Percentiles rank a stretch among this genome's conserved stretches.
Evolutionary conservation across 2,888 invertebrate species (phyloP).

Genomic region (Caenorhabditis virilis): DNA sequence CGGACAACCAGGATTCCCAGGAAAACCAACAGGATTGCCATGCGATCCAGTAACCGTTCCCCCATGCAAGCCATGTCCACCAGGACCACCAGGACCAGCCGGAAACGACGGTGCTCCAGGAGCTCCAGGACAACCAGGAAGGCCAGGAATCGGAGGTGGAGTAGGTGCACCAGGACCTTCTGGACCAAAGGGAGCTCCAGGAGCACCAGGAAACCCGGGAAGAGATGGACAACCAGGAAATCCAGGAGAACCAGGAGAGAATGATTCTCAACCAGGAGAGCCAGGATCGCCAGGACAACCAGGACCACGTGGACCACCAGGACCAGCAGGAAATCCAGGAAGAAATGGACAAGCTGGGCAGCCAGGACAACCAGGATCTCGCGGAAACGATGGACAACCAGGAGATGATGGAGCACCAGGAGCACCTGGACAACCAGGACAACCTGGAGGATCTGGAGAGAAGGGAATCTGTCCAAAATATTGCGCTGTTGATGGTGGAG

Average conservation of each 20-base stretch:
- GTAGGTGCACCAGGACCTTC: slow-evolving; percentile 27
- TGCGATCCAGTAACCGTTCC: slow-evolving; percentile 60
- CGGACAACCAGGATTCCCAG: slow-evolving; percentile 45
- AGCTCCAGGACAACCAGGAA: slow-evolving; percentile 32
- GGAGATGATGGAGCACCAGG: slow-evolving; percentile 34
- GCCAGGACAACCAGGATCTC: slow-evolving; percentile 48
- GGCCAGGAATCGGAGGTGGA: slow-evolving; percentile 33
- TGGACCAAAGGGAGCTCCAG: slow-evolving; percentile 29
- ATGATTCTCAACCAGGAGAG: slow-evolving; percentile 31
- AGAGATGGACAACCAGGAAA: slow-evolving; percentile 31
- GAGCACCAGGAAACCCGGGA: slow-evolving; percentile 36
- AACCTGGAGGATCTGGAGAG: slow-evolving; percentile 45
- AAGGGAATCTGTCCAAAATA: slow-evolving; percentile 44
- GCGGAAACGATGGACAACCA: slow-evolving; percentile 36
- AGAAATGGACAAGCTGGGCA: slow-evolving; percentile 40
- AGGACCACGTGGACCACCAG: slow-evolving; percentile 48
- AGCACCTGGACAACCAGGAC: slow-evolving; percentile 45
- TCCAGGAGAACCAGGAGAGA: slow-evolving; percentile 46
- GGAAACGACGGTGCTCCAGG: slow-evolving; percentile 57
- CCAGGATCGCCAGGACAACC: slow-evolving; percentile 40
- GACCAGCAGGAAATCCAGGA: slow-evolving; percentile 43
- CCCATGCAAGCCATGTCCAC: slow-evolving; percentile 56
- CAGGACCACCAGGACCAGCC: slow-evolving; percentile 43
- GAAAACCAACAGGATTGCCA: slow-evolving; percentile 53
- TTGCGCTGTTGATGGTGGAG: slow-evolving; percentile 56